Base-by-base conservation (phyloP, 2,888 invertebrate species). In the Microctonus brassicae region DNA sequence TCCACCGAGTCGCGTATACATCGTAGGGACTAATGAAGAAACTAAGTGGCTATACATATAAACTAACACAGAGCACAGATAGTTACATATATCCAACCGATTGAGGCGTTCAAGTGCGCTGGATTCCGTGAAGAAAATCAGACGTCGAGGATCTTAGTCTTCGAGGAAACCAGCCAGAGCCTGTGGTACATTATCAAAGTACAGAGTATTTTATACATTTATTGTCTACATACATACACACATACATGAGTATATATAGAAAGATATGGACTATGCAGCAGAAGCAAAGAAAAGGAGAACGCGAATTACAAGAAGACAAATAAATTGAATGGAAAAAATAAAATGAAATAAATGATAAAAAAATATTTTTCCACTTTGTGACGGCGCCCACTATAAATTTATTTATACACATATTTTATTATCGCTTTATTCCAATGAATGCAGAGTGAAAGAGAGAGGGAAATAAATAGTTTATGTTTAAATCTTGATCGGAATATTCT, bases 121-220 rank as follows among this genome's bases (percentile, higher is more conserved):
- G 69, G 58, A 69, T 75, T 75, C 75, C 70, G 26, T 70, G 76
- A 76, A 76, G 73, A 73, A 75, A 75, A 76, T 75, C 73, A 75
- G 74, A 67, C 73, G 65, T 70, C 61, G 66, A 71, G 68, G 73
- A 77, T 75, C 76, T 71, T 65, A 20, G 53, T 74, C 73, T 77
- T 77, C 75, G 75, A 68, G 72, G 77, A 77, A 77, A 74, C 66
- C n/a, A n/a, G 66, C 33, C 13, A 47, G 53, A 60, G 69, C 62
- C 22, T 47, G 36, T 20, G 52, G 20, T 34, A 26, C 26, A 13
- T 26, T 57, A 57, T 57, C 20, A 20, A 47, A 47, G n/a, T 17
- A 29, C 3, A 26, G 13, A 57, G 4, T 13, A 57, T 57, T 13
- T 10, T 33, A 58, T 58, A 58, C 6, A 47, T 17, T 17, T 13